Evolutionary conservation across 2,888 invertebrate genomes (phyloP).

Genomic region (Eupithecia abbreviata): DNA sequence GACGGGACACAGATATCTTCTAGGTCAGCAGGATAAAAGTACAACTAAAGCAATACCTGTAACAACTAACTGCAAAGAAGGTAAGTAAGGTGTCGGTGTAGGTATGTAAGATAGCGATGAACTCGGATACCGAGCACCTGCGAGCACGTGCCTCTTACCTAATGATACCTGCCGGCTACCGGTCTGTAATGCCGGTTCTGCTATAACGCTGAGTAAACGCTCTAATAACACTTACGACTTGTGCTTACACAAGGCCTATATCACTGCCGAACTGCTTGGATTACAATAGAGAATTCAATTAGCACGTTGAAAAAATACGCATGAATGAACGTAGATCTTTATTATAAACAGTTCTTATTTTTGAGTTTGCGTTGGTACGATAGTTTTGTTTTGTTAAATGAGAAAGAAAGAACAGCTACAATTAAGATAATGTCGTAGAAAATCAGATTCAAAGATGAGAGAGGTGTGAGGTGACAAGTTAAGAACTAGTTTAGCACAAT

Average conservation of each 20-base stretch:
- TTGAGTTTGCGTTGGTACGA: background rate
- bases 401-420: background rate
- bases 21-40: background rate
- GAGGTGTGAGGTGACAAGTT: background rate
- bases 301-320: background rate
- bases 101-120: no score
- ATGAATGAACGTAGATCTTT: background rate
- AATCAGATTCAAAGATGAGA: background rate
- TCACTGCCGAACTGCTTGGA: slow-evolving; percentile 10
- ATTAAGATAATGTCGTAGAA: background rate
- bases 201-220: slow-evolving; percentile 45
- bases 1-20: background rate
- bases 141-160: slow-evolving; percentile 60
- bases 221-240: slow-evolving; percentile 20
- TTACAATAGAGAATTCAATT: background rate
- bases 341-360: background rate
- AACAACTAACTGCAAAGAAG: background rate
- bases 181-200: slow-evolving; percentile 49
- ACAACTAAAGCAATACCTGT: background rate
- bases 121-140: slow-evolving; percentile 48
- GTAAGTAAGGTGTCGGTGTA: no score
- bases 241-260: slow-evolving; percentile 12
- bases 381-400: background rate
- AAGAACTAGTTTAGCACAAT: slow-evolving; percentile 1
- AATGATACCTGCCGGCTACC: slow-evolving; percentile 56